Evolutionary conservation across 2,888 invertebrate genomes (phyloP), one percentile per base, ranked within the genome.

Genomic region (Ptychoptera contaminata): DNA sequence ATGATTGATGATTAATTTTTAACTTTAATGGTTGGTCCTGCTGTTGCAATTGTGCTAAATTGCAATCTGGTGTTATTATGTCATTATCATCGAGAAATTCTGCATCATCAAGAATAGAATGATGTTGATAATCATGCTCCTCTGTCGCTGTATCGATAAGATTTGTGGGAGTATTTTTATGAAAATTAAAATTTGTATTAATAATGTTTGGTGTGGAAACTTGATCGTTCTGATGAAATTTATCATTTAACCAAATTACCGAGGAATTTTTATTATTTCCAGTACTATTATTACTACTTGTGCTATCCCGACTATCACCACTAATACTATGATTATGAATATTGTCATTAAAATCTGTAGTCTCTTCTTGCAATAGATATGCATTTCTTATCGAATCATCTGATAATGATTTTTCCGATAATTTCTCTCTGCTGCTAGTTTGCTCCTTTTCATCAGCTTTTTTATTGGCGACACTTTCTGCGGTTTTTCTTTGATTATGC

Each of bases 11-110:
- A 15, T 51, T 52, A 23, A 23, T 23, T 23, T 23, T 23, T 7
- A 23, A 23, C 48, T 56, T 56, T 1, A 56, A 52, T 7, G 54
- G 49, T 11, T 55, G 42, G 0, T 53, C 54, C 38, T 53, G 54
- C 5, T 54, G 54, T 14, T 55, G 42, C 0, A 53, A 54, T 37
- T 53, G 54, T 7, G 53, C 53, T 14, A 55, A 53, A 2, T 52
- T 53, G 34, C 49, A 52, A 40, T 52, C 50, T 5, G 52, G 52
- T 9, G 53, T 52, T 36, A 52, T 52, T 59, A 61, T 54, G 58
- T 57, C 48, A 58, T 53, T 45, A 32, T 51, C 51, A 31, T 52
- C 49, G 42, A 51, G 52, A 38, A 51, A 44, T 36, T 51, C 47
- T 9, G 46, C 47, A 23, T 54, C 53, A 8, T 32, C n/a, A 32